Evolutionary conservation across 2,113 vertebrate species (phyloP), one percentile per base, ranked within the genome.

Genomic region (Melospiza georgiana): DNA sequence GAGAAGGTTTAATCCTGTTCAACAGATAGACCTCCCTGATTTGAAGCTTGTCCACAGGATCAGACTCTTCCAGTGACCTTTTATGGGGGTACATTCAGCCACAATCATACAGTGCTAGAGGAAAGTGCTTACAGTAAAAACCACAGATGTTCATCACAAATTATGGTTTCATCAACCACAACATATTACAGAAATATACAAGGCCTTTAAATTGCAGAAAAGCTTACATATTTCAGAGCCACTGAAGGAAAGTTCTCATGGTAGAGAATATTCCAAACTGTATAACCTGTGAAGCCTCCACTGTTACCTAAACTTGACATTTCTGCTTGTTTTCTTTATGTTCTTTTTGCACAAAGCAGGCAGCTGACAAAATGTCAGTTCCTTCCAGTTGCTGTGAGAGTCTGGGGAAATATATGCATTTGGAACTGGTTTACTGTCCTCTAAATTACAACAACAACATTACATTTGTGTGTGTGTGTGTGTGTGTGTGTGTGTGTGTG

Each of bases 351-450:
- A 78, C 24, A 84, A 94, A 81, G 31, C 17, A 84, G 30, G 35
- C 59, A 87, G 52, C 72, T 90, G 91, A 84, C 65, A 78, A 89
- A 95, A 86, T 72, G 27, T 72, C 86, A 71, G 27, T 28, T 89
- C 30, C n/a, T 92, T 88, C 80, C 49, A 65, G 24, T 17, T 78
- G 27, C 41, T 96, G 43, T 52, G 33, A 81, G 57, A 87, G 30
- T 87, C 52, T 80, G 10, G 35, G 23, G 55, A 94, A 87, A 85
- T 73, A 44, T 8, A n/a, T 30, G 31, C 48, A 48, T 52, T 54
- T 77, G 14, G 51, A 66, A 95, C 49, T 37, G 33, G 20, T 87
- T 84, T 80, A n/a, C 48, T 52, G 19, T 31, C 74, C 22, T 90
- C 43, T 81, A 72, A 83, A 84, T 63, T 77, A 18, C 30, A 68